Base-by-base conservation (phyloP, 30 jellyfish, hydroid and myxozoan species). In the Hydractinia symbiolongicarpus region DNA sequence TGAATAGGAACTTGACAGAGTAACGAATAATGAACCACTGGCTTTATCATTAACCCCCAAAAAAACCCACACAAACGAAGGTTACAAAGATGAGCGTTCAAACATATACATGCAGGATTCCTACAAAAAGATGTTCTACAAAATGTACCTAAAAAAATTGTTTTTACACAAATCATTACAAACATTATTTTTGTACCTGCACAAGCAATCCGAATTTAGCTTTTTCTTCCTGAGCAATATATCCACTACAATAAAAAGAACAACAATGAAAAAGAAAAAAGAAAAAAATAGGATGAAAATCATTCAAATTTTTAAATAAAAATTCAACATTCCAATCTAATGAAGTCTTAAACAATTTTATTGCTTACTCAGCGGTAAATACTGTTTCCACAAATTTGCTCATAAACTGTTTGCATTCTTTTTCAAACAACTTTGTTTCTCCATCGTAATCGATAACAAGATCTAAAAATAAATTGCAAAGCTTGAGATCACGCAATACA, bases 351-450 rank as follows among this genome's bases (percentile, higher is more conserved):
- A 9, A 30, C n/a, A 51, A 9, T 14, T 21, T 8, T 13, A 4
- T 14, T 4, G 40, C 73, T 7, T 88, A 88, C 96, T 86, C 71
- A 71, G 86, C 83, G n/a, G 93, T 77, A 50, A 82, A 88, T 5
- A 88, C 62, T 40, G 78, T 87, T 5, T 58, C 62, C 54, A 88
- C 96, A 83, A 88, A 88, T 4, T 78, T n/a, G 16, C 50, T 88
- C 96, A 88, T 88, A 79, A 88, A 88, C 52, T 83, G 70, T 64
- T 88, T 82, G 66, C 96, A 88, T 73, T 88, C 96, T 40, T 69
- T 76, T 6, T 88, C 93, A 72, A 88, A 88, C 7, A 60, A 74
- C 7, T 53, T 53, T 8, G 93, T 79, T 53, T 88, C 91, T 61
- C 86, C 93, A 61, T 73, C 82, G 61, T 88, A 88, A 57, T 88